These are phyloP conservation scores for Dryomyza anilis DNA, from an alignment of 2,888 invertebrate species.

Conservation along the genomic window DNA sequence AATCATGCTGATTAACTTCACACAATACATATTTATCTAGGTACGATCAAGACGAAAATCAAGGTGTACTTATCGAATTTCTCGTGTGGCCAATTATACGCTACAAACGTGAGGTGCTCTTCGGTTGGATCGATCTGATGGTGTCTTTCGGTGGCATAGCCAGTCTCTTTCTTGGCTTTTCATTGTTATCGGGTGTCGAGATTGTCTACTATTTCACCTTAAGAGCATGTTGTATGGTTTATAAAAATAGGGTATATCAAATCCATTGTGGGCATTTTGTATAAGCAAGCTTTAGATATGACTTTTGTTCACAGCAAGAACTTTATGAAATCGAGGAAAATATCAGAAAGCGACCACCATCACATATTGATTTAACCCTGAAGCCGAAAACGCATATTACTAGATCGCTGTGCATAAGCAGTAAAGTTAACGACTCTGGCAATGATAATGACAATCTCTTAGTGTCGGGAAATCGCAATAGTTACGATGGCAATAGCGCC, in stretches of 20 bases:
- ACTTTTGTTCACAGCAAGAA: conserved; percentile 45
- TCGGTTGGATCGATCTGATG: conserved; percentile 82
- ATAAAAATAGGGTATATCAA: conserved; percentile 55
- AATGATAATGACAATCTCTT: conserved; percentile 25
- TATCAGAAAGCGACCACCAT: conserved; percentile 53
- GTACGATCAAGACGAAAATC: conserved; percentile 43
- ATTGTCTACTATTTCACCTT: conserved; percentile 78
- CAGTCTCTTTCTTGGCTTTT: conserved; percentile 69
- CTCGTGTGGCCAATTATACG: conserved; percentile 74
- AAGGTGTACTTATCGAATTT: conserved; percentile 64
- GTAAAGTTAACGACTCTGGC: neutral
- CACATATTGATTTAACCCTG: conserved; percentile 51
- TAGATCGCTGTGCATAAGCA: conserved; percentile 7
- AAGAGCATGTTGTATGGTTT: conserved; percentile 64
- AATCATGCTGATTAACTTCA: neutral
- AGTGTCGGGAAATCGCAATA: conserved; percentile 23
- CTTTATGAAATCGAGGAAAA: conserved; percentile 57
- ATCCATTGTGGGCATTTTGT: no score
- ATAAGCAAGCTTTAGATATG: no score
- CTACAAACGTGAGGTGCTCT: conserved; percentile 79
- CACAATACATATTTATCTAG: no score
- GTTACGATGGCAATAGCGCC: conserved; percentile 15
- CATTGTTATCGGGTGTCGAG: conserved; percentile 77
- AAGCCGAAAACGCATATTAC: conserved; percentile 40
- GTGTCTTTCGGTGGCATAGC: conserved; percentile 67